Conservation (phyloP, 2,797 vertebrate genomes). For the Tragelaphus eurycerus region DNA sequence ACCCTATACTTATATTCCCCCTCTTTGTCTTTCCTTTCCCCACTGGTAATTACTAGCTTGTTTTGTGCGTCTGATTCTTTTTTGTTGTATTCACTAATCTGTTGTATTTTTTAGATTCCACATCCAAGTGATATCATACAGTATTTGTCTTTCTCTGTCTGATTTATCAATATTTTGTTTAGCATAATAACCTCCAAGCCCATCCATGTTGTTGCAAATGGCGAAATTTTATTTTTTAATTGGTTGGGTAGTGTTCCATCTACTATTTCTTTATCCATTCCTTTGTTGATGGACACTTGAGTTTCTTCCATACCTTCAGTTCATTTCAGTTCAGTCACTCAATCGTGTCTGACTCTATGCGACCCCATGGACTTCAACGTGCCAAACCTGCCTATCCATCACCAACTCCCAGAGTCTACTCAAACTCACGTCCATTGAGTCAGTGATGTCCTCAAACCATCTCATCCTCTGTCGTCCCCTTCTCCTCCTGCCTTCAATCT, state of each 20-base stretch:
- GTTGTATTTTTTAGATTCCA: background rate
- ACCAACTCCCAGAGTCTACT: background rate
- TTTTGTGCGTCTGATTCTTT: background rate
- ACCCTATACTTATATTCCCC: background rate
- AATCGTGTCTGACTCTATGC: accelerated
- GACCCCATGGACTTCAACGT: background rate
- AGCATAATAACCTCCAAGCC: background rate
- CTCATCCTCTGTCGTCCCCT: background rate
- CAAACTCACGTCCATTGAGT: background rate
- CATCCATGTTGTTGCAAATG: background rate
- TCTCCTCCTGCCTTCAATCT: background rate
- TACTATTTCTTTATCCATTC: background rate
- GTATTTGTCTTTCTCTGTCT: background rate
- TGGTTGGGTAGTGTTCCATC: background rate
- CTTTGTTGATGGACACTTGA: background rate
- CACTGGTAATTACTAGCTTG: background rate
- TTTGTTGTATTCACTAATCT: background rate
- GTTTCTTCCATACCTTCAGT: background rate
- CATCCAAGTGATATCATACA: background rate
- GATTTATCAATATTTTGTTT: background rate
- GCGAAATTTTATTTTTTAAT: background rate
- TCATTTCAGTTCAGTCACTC: background rate
- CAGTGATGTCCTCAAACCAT: background rate
- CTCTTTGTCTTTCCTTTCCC: background rate
- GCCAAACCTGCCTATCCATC: background rate